phyloP scores from a whole-genome alignment of 2,888 invertebrate species.

The Exocentrus adspersus region DNA sequence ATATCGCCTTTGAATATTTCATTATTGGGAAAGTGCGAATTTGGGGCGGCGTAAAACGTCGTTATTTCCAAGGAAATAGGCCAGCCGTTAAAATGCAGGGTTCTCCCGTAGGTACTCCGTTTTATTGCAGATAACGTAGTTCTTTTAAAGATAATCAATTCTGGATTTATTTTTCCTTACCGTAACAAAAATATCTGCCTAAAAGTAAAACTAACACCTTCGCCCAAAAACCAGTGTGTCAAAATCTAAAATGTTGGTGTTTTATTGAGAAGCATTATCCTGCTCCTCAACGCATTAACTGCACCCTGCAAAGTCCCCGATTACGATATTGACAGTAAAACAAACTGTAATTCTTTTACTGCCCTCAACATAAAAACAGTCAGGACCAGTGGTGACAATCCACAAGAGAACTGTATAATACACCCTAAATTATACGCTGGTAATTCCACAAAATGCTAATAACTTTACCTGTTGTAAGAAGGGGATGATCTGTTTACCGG shows the following conservation, averaged over 20 bases:
- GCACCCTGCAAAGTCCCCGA: not conserved
- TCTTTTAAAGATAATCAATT: no score
- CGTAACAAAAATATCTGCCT: no score
- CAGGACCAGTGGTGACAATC: not conserved
- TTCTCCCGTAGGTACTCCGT: no score
- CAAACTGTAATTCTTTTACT: not conserved
- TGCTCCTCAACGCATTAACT: not conserved
- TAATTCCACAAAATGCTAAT: slow-evolving; percentile 42
- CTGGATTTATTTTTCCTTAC: no score
- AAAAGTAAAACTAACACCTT: no score
- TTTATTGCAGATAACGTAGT: no score
- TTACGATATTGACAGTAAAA: not conserved
- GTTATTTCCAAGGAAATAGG: not conserved
- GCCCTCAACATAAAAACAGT: not conserved
- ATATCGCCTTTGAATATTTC: slow-evolving; percentile 27
- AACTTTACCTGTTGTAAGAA: slow-evolving; percentile 44
- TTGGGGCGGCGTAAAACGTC: not conserved
- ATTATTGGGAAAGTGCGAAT: slow-evolving; percentile 10
- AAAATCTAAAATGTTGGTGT: no score
- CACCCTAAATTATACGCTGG: slow-evolving; percentile 37
- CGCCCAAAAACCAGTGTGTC: no score
- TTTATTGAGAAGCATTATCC: not conserved
- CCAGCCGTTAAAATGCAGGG: not conserved
- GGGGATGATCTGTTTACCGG: slow-evolving; percentile 42
- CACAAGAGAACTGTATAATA: not conserved